These are phyloP conservation scores for Troilus luridus DNA, from an alignment of 2,888 invertebrate genomes.

Conservation along the genomic window DNA sequence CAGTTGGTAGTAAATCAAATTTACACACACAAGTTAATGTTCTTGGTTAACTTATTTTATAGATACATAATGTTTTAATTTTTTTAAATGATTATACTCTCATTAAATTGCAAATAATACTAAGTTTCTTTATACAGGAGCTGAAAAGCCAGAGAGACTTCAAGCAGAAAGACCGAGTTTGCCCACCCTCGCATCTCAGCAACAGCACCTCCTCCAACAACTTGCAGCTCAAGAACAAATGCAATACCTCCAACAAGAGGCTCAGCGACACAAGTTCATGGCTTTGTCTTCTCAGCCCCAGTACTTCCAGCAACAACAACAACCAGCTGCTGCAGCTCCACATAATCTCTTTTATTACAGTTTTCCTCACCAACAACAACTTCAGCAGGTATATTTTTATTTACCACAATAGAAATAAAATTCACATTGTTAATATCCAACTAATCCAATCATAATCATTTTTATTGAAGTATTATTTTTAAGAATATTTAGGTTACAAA, in stretches of 20 bases:
- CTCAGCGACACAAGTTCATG: conserved; percentile 58
- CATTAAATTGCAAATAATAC: not conserved
- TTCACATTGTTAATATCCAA: no score
- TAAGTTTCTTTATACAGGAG: not conserved
- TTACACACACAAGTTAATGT: no score
- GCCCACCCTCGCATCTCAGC: conserved; percentile 39
- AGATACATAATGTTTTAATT: not conserved
- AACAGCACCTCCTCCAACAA: conserved; percentile 61
- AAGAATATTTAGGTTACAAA: no score
- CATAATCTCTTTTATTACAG: conserved; percentile 62
- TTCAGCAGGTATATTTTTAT: conserved; percentile 31
- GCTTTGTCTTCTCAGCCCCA: conserved; percentile 57
- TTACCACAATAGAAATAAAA: not conserved
- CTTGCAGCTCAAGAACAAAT: conserved; percentile 56
- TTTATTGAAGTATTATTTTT: no score
- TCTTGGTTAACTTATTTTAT: no score
- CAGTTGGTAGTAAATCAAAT: no score
- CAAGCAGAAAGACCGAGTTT: conserved; percentile 9
- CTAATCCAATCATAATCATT: no score
- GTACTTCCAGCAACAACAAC: conserved; percentile 58
- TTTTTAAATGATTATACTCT: not conserved
- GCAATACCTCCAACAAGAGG: conserved; percentile 57
- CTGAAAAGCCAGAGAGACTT: conserved; percentile 52
- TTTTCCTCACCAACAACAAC: conserved; percentile 57
- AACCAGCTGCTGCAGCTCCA: conserved; percentile 57